Conservation (phyloP, 2,888 invertebrate species). For the Nineta flava region DNA sequence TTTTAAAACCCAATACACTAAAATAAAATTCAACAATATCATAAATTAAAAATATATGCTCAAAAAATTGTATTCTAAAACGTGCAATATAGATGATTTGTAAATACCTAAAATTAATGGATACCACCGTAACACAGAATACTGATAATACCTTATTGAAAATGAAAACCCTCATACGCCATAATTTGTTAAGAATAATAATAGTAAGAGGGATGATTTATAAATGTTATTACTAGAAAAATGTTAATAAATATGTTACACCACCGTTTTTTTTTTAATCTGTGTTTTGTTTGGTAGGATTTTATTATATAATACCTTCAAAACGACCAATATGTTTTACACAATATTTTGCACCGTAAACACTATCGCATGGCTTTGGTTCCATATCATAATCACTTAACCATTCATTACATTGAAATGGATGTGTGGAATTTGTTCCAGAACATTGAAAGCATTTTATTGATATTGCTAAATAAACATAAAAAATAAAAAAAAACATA, state of each 20-base stretch:
- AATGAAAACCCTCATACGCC: not conserved
- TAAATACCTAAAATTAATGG: conserved; percentile 4
- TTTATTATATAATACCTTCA: conserved; percentile 49
- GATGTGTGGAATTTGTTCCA: conserved; percentile 58
- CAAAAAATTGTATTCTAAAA: not conserved
- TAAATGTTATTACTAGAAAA: no score
- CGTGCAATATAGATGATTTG: conserved; percentile 12
- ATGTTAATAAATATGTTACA: no score
- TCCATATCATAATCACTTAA: conserved; percentile 46
- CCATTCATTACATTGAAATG: conserved; percentile 74
- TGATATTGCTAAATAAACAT: conserved; percentile 35
- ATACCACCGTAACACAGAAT: not conserved
- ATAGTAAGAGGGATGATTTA: no score
- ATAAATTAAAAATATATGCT: no score
- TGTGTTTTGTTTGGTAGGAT: not conserved
- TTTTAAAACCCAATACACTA: no score
- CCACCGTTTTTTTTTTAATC: no score
- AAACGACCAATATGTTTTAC: conserved; percentile 85
- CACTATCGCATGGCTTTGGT: conserved; percentile 55
- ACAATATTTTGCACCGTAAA: conserved; percentile 77
- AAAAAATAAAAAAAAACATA: no score
- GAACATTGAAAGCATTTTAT: conserved; percentile 82
- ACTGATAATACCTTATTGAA: not conserved
- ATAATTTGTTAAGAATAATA: no score
- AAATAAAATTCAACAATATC: conserved; percentile 4